phyloP scores from a whole-genome alignment of 2,888 invertebrate genomes.

The Microctonus brassicae region DNA sequence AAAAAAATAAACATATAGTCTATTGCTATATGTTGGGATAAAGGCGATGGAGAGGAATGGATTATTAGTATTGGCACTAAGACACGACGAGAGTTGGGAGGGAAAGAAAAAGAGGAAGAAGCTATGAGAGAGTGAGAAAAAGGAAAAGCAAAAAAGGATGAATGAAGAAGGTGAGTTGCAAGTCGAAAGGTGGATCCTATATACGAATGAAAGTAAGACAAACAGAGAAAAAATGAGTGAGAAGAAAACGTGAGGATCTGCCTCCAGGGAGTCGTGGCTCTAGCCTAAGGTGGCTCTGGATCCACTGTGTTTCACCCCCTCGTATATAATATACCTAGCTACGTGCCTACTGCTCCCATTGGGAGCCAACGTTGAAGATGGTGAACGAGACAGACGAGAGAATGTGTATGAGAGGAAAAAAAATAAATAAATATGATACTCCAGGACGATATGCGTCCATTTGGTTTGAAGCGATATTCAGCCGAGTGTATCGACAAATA shows the following conservation, averaged over 20 bases:
- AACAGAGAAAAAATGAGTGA: not conserved
- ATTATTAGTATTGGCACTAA: slow-evolving; percentile 62
- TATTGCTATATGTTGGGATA: slow-evolving; percentile 41
- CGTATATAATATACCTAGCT: slow-evolving; percentile 58
- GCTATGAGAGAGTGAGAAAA: slow-evolving; percentile 18
- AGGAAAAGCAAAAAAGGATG: slow-evolving; percentile 35
- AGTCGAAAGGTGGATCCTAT: slow-evolving; percentile 12
- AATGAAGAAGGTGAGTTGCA: slow-evolving; percentile 25
- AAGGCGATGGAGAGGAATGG: slow-evolving; percentile 57
- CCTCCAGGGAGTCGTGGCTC: slow-evolving; percentile 55
- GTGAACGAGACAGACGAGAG: slow-evolving; percentile 12
- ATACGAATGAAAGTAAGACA: not conserved
- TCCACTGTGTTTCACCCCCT: slow-evolving; percentile 58
- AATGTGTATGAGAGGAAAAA: slow-evolving; percentile 7
- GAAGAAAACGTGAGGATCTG: slow-evolving; percentile 47
- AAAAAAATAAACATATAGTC: slow-evolving; percentile 44
- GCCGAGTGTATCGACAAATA: slow-evolving; percentile 26
- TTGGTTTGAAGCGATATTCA: slow-evolving; percentile 31
- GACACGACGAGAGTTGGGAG: slow-evolving; percentile 39
- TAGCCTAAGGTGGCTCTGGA: slow-evolving; percentile 48
- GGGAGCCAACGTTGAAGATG: slow-evolving; percentile 33
- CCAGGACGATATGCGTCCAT: slow-evolving; percentile 32
- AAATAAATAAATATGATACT: slow-evolving; percentile 7
- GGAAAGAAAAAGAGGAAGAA: slow-evolving; percentile 34
- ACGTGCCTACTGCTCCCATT: slow-evolving; percentile 52